phyloP scores from a whole-genome alignment of 2,797 vertebrate species.

The Micromesistius poutassou region DNA sequence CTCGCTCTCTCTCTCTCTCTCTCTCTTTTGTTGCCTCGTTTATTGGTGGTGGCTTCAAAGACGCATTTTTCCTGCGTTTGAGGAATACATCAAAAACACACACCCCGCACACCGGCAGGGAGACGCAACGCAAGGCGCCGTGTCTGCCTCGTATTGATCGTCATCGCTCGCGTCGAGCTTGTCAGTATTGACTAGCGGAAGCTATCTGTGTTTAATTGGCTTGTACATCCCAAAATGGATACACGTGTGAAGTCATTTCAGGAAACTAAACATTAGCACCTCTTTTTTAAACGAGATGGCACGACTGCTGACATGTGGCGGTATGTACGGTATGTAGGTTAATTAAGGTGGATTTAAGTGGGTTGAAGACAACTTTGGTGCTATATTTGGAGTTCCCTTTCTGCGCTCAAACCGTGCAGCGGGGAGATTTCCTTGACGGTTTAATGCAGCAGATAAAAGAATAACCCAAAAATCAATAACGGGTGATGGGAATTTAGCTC shows the following conservation, averaged over 20 bases:
- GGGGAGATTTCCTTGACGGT: neutral
- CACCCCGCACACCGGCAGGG: too few relatives aligned
- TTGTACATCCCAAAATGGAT: neutral
- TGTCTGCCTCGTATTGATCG: too few relatives aligned
- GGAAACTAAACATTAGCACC: too few relatives aligned
- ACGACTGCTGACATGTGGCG: neutral
- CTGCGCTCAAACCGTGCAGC: neutral
- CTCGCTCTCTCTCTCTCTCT: constrained; percentile 34
- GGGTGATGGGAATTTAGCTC: neutral
- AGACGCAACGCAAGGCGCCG: too few relatives aligned
- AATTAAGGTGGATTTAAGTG: neutral
- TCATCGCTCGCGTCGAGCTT: too few relatives aligned
- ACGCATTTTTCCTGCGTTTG: too few relatives aligned
- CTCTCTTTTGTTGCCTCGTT: too few relatives aligned
- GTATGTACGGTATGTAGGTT: neutral
- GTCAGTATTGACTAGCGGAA: too few relatives aligned
- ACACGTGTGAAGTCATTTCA: neutral
- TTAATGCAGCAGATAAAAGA: neutral
- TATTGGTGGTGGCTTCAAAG: too few relatives aligned
- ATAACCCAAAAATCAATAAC: neutral
- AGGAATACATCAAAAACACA: too few relatives aligned
- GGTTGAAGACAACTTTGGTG: neutral
- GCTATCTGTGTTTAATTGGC: neutral
- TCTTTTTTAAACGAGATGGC: too few relatives aligned
- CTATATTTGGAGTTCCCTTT: neutral